Evolutionary conservation across 2,888 invertebrate species (phyloP), one percentile per base, ranked within the genome.

Genomic region (Dioctria linearis): DNA sequence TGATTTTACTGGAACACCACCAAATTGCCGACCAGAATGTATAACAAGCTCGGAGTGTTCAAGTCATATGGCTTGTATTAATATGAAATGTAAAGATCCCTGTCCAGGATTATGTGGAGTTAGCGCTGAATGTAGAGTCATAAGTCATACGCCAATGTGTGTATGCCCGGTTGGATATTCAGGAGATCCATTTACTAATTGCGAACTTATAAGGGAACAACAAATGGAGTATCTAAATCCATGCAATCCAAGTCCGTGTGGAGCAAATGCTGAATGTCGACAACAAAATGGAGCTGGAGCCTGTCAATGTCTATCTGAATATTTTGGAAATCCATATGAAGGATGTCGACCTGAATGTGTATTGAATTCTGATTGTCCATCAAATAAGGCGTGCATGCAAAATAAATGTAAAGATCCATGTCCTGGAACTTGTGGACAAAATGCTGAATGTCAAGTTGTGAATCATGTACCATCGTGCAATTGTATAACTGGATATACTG

Each of bases 401-500:
- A 93, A 93, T 84, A 94, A 93, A 88, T 95, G 95, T 86, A 90
- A 91, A 86, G 94, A 95, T 88, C 95, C 95, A 25, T 95, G 95
- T 85, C 93, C 93, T 8, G 95, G 94, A 84, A 93, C 93, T 4
- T 95, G 95, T 86, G 95, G 94, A 2, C 91, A 92, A 83, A 94
- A 94, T 85, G 93, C 95, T 11, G 89, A 91, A 73, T 95, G 95
- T 86, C 92, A 93, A 89, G 94, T 94, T 5, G 90, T 94, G 5
- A 94, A 94, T 85, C 94, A 94, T 88, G 85, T 95, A 84, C 93
- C 94, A 80, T 89, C 91, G 51, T 93, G 95, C 85, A 93, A 90
- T 81, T 95, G 95, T 86, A 88, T 91, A n/a, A 86, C 90, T 78
- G 94, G 94, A 67, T 95, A 92, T 86, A 93, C 92, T 11, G 95